Conservation (phyloP, 2,113 vertebrate species). For the Ctenomys sociabilis region DNA sequence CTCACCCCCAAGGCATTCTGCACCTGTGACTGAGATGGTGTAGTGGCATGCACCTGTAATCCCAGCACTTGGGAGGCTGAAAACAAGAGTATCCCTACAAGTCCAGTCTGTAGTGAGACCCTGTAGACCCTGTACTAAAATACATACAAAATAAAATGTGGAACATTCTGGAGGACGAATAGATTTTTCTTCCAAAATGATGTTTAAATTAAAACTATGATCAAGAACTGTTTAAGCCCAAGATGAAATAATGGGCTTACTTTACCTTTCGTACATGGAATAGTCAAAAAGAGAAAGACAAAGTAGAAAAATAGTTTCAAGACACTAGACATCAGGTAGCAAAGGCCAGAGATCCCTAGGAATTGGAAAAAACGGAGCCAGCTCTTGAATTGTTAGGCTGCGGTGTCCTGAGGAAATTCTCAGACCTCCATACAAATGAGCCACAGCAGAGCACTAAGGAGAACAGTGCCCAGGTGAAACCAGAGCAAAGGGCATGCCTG, state of each 20-base stretch:
- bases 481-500: not conserved
- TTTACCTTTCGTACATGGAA: not conserved
- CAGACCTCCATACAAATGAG: not conserved
- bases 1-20: no score
- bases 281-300: not conserved
- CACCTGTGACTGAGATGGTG: no score
- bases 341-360: not conserved
- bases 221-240: not conserved
- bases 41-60: no score
- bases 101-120: no score
- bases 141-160: no score
- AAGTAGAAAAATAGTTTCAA: not conserved
- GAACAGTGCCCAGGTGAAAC: not conserved
- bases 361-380: not conserved
- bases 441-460: not conserved
- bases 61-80: no score
- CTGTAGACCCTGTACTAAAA: no score
- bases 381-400: not conserved
- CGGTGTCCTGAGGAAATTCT: not conserved
- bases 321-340: not conserved
- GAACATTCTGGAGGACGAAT: no score
- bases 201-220: not conserved
- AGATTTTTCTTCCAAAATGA: not conserved
- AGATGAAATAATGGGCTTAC: not conserved
- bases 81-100: no score